Percentiles rank a stretch among this genome's conserved stretches.
Conservation (phyloP, 2,797 vertebrate genomes). For the Helostoma temminkii region DNA sequence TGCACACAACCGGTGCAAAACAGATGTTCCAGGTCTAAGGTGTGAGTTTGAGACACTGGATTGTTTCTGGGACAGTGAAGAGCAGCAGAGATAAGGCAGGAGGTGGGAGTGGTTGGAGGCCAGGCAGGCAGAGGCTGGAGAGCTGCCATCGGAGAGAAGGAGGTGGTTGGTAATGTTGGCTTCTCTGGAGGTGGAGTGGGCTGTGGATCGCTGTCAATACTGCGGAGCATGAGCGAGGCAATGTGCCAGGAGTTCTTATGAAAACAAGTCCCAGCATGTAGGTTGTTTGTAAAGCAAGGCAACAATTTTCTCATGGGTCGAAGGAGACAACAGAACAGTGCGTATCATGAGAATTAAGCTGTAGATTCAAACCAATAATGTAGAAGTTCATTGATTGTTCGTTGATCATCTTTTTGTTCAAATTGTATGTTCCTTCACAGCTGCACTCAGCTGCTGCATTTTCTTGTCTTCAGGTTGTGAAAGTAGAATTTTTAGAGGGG, state of each 20-base stretch:
- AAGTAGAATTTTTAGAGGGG: no score
- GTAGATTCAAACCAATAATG: background rate
- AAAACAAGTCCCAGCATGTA: constrained; percentile 65
- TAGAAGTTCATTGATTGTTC: no score
- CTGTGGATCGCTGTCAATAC: constrained; percentile 57
- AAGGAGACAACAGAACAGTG: constrained; percentile 12
- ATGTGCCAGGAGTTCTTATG: constrained; percentile 62
- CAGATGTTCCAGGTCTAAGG: constrained; percentile 19
- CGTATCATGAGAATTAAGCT: constrained; percentile 22
- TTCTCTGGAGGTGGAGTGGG: constrained; percentile 75
- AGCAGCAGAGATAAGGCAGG: constrained; percentile 61
- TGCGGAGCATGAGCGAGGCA: constrained; percentile 42
- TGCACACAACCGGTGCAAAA: background rate
- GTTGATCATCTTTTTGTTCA: background rate
- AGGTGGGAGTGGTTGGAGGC: constrained; percentile 64
- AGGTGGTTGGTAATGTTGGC: constrained; percentile 76
- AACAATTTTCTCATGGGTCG: constrained; percentile 25
- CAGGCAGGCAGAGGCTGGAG: constrained; percentile 68
- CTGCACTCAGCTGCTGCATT: no score
- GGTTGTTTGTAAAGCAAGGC: constrained; percentile 47
- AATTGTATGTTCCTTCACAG: no score
- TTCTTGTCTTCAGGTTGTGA: no score
- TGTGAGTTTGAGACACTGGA: constrained; percentile 5
- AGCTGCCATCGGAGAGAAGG: constrained; percentile 67
- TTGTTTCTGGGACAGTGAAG: constrained; percentile 51